Base-by-base conservation (phyloP, 2,888 invertebrate genomes). In the Eupithecia subfuscata region DNA sequence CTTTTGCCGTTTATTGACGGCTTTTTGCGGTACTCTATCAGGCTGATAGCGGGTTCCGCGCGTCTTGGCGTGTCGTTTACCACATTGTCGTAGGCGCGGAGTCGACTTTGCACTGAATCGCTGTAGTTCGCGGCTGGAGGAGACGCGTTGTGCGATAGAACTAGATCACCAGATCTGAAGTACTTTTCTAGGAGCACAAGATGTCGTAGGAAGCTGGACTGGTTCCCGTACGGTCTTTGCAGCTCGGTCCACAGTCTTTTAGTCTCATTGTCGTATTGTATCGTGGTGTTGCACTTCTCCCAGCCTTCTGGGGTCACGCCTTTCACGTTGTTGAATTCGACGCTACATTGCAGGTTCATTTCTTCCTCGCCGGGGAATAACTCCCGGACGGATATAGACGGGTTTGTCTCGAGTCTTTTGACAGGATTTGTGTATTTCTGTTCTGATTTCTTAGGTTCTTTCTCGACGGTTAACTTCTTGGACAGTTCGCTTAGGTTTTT, bases 181-280 rank as follows among this genome's bases (percentile, higher is more conserved):
- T 98, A 98, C 86, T 98, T 98, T 82, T 98, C 98, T 79, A 98
- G 87, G 9, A 98, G 91, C 71, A 98, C 96, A 56, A 98, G 91
- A 90, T 98, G 98, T 11, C 98, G 95, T 1, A 98, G 91, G 86
- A 98, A 98, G 81, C 98, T 98, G 65, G 98, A 97, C 84, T 97
- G 97, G 88, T 97, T 98, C 5, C 98, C 98, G 83, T 98, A 98
- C 0, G 98, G 98, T 86, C 97, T 96, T 85, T 98, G 97, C 60
- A 98, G 88, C 82, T 97, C 97, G 78, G 97, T 96, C 97, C 98
- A 98, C 4, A 98, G 92, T 9, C 96, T 95, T 76, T 97, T 97
- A 0, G 98, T 98, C n/a, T 97, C 97, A 18, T 96, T 95, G 84
- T 98, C 98, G 80, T 97, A 98, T 84, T 98, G 98, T 72, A 98